Evolutionary conservation across 2,797 vertebrate genomes (phyloP).

Genomic region (Pterois miles): DNA sequence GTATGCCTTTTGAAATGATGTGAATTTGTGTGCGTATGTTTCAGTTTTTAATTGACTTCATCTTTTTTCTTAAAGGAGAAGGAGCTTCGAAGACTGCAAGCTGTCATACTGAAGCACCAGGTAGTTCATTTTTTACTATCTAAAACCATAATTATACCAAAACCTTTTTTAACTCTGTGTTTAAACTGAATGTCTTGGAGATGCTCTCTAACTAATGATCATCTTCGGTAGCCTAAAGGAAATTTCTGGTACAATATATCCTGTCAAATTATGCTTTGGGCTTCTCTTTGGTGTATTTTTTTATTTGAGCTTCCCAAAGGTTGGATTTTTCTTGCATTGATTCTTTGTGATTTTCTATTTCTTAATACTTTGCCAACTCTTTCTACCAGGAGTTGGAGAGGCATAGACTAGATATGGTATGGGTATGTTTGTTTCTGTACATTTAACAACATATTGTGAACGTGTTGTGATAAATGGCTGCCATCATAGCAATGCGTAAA

Average conservation of each 20-base stretch:
- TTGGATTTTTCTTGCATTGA: slow-evolving; percentile 48
- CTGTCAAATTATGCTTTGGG: slow-evolving; percentile 45
- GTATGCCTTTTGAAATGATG: neutral
- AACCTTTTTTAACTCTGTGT: slow-evolving; percentile 32
- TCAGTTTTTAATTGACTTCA: slow-evolving; percentile 38
- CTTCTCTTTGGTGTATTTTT: slow-evolving; percentile 67
- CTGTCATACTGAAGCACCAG: slow-evolving; percentile 95
- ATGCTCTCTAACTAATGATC: slow-evolving; percentile 3
- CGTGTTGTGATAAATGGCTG: slow-evolving; percentile 93
- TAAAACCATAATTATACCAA: neutral
- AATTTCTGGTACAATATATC: slow-evolving; percentile 13
- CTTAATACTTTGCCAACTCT: slow-evolving; percentile 96
- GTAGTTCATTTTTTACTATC: slow-evolving; percentile 67
- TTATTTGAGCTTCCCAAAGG: slow-evolving; percentile 56
- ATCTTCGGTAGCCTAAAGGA: slow-evolving; percentile 14
- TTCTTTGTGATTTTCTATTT: slow-evolving; percentile 86
- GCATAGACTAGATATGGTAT: slow-evolving; percentile 99
- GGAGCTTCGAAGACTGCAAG: slow-evolving; percentile 93
- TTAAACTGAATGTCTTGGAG: slow-evolving; percentile 28
- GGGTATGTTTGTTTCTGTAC: slow-evolving; percentile 98
- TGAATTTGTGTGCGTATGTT: neutral
- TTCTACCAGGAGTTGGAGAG: slow-evolving; percentile 99
- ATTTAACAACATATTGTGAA: slow-evolving; percentile 94
- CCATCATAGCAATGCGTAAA: slow-evolving; percentile 90
- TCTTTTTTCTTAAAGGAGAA: slow-evolving; percentile 87